Conservation (phyloP, 2,888 invertebrate genomes). For the Conistra vaccinii region DNA sequence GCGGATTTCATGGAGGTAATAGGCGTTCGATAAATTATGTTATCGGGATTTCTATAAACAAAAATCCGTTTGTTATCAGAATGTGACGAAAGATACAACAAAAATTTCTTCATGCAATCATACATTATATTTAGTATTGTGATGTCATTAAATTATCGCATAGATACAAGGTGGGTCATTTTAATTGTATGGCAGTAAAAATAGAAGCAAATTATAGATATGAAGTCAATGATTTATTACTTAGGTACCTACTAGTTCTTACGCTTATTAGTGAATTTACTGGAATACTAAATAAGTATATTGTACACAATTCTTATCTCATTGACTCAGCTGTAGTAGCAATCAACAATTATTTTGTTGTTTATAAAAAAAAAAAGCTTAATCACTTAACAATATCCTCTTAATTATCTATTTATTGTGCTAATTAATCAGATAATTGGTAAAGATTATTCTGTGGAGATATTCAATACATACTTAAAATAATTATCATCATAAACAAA, state of each 20-base stretch:
- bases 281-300: constrained; percentile 15
- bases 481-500: neutral
- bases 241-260: neutral
- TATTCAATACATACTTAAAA: too few relatives aligned
- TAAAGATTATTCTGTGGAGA: neutral
- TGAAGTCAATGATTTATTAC: constrained; percentile 24
- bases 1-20: neutral
- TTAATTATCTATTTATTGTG: constrained; percentile 16
- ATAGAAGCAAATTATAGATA: constrained; percentile 30
- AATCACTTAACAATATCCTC: neutral
- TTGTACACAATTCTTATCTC: constrained; percentile 30
- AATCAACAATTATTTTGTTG: constrained; percentile 16
- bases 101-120: constrained; percentile 2
- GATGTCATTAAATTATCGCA: constrained; percentile 31
- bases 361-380: constrained; percentile 5
- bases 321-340: constrained; percentile 3
- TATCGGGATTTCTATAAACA: neutral
- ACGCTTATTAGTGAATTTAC: constrained; percentile 13
- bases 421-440: constrained; percentile 10
- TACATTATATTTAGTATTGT: constrained; percentile 8
- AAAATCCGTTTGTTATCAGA: constrained; percentile 1
- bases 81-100: constrained; percentile 15
- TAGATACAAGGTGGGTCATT: constrained; percentile 7
- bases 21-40: neutral
- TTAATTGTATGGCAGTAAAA: constrained; percentile 4